Conservation (phyloP, 2,113 vertebrate species). For the Sylvia atricapilla region DNA sequence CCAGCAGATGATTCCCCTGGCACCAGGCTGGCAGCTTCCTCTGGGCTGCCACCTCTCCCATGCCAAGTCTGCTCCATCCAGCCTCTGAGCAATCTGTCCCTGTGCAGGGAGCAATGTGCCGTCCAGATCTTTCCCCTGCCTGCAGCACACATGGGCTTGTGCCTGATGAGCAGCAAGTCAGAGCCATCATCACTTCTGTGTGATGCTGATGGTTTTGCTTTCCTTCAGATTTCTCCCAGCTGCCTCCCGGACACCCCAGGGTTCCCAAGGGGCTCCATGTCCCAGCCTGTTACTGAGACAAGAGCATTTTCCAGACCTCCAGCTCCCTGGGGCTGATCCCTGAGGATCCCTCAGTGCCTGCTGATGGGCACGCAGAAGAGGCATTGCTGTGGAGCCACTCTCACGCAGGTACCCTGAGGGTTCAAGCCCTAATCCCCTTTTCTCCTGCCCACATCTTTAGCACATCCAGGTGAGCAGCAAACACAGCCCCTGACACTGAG, state of each 20-base stretch:
- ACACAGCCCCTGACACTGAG: not conserved
- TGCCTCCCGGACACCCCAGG: not conserved
- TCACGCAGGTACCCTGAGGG: not conserved
- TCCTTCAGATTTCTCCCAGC: not conserved
- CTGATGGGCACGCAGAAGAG: not conserved
- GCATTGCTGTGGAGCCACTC: accelerated
- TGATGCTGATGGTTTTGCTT: not conserved
- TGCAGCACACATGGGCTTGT: not conserved
- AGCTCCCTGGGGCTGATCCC: not conserved
- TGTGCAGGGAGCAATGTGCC: not conserved
- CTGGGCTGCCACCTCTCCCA: not conserved
- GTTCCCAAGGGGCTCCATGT: not conserved
- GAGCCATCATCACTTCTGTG: too few species aligned
- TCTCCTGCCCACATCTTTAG: not conserved
- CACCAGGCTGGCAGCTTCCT: not conserved
- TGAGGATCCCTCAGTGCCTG: not conserved
- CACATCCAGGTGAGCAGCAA: not conserved
- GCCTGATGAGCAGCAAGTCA: not conserved
- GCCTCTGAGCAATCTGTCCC: not conserved
- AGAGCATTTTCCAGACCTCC: not conserved
- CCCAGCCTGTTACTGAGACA: not conserved
- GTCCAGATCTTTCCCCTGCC: not conserved
- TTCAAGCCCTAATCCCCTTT: not conserved
- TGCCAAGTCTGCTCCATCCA: not conserved
- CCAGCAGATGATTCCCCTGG: not conserved